Base-by-base conservation (phyloP, 1,140 invertebrate species). In the Magallana ariakensis region DNA sequence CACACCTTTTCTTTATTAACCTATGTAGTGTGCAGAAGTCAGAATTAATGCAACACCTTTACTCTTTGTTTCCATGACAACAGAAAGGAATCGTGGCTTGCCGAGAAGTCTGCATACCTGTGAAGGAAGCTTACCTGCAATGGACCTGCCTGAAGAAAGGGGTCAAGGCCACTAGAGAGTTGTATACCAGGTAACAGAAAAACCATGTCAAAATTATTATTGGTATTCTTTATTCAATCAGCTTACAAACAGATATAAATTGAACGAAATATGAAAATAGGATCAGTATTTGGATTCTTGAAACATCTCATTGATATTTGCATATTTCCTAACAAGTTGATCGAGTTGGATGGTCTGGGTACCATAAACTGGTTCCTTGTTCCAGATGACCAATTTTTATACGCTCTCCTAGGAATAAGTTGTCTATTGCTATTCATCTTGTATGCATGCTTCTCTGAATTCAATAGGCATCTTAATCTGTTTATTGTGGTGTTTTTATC, bases 91-190 rank as follows among this genome's bases (percentile, higher is more conserved):
- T 85, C 9, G 83, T 54, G 9, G 15, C 75, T 13, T 26, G 56
- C 22, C 19, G 62, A n/a, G 16, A 87, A 6, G 87, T 90, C 8
- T 80, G 85, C 11, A 54, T 26, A 16, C 86, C 89, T 19, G 75
- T 88, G 19, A 91, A 90, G 46, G 89, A 86, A 82, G 75, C 86
- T 22, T 89, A 88, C 54, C 83, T 91, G 16, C 84, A 87, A 80
- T 92, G 87, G 91, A 89, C 70, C 19, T 89, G 75, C 57, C 80
- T 85, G 16, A 89, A 81, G 26, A 53, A 82, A 7, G 84, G 84
- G 16, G 86, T 89, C 84, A 82, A 88, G 75, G 80, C 70, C 13
- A 54, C 87, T 4, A 89, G 87, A 22, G 53, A 87, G 13, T 58
- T 91, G 46, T 91, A 86, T 53, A 75, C 70, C 55, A 89, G 88